A percentile compares a stretch with the other conserved stretches of the same genome.
phyloP scores from a whole-genome alignment of 2,797 vertebrate species.

The Smutsia temminckii region DNA sequence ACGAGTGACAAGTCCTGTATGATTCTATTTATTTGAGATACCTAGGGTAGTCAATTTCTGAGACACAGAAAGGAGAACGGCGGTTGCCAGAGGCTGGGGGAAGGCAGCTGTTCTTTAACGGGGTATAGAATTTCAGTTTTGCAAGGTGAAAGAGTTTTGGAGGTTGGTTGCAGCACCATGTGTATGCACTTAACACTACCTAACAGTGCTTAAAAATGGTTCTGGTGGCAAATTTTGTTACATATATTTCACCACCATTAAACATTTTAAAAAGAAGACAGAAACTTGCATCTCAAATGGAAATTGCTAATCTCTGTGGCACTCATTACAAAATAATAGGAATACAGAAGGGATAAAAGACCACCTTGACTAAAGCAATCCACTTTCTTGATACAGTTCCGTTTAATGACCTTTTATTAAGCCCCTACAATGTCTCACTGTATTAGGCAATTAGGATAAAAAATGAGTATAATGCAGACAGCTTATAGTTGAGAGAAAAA shows the following conservation, averaged over 20 bases:
- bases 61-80: neutral
- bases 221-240: neutral
- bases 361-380: conserved; percentile 1
- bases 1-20: neutral
- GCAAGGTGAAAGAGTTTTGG: neutral
- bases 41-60: neutral
- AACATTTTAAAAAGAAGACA: neutral
- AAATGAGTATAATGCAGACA: neutral
- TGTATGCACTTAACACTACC: neutral
- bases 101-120: neutral
- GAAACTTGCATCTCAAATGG: conserved; percentile 14
- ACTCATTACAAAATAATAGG: neutral
- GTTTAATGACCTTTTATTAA: neutral
- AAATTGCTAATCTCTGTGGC: neutral
- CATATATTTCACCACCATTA: neutral
- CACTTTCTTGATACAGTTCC: neutral
- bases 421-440: neutral
- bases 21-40: neutral
- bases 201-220: neutral
- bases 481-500: neutral
- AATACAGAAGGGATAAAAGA: neutral
- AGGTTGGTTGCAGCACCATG: neutral
- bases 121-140: neutral
- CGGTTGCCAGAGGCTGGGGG: neutral
- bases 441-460: neutral